A percentile compares a stretch with the other conserved stretches of the same genome.
These are phyloP conservation scores for Aurelia aurita DNA, from an alignment of 30 jellyfish, hydroid and myxozoan species.

Conservation along the genomic window DNA sequence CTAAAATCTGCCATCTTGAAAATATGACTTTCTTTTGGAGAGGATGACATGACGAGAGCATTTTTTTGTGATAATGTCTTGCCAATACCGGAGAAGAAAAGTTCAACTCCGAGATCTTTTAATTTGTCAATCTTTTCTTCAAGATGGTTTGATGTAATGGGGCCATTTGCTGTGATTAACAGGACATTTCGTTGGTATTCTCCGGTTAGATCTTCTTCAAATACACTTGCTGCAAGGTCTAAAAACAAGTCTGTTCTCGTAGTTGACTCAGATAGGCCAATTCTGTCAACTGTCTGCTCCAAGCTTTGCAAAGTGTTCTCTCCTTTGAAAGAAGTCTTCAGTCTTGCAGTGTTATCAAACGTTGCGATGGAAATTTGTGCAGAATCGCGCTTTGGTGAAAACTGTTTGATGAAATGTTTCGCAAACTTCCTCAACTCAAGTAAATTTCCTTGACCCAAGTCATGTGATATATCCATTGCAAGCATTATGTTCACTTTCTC, in stretches of 20 bases:
- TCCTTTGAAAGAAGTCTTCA: slow-evolving; percentile 19
- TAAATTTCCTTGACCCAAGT: not conserved
- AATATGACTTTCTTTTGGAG: slow-evolving; percentile 55
- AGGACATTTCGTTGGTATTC: slow-evolving; percentile 21
- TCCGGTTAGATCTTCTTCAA: slow-evolving; percentile 3
- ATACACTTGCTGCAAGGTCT: slow-evolving; percentile 38
- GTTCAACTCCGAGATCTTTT: slow-evolving; percentile 46
- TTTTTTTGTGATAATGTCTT: not conserved
- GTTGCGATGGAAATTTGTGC: slow-evolving; percentile 33
- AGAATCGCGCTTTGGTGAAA: not conserved
- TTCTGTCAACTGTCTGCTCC: not conserved
- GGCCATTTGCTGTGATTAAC: slow-evolving; percentile 35
- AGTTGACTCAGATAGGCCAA: not conserved
- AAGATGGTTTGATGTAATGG: not conserved
- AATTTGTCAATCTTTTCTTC: slow-evolving; percentile 10
- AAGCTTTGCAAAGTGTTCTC: not conserved
- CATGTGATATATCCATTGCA: slow-evolving; percentile 57
- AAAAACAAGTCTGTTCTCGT: slow-evolving; percentile 58
- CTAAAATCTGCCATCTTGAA: slow-evolving; percentile 13
- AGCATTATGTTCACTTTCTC: slow-evolving; percentile 54
- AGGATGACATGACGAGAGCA: slow-evolving; percentile 42
- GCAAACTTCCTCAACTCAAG: slow-evolving; percentile 19
- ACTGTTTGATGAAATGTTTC: slow-evolving; percentile 7
- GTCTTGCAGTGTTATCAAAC: slow-evolving; percentile 29
- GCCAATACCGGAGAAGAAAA: slow-evolving; percentile 32